phyloP scores from a whole-genome alignment of 2,888 invertebrate species.

The Nephrotoma guestfalica region DNA sequence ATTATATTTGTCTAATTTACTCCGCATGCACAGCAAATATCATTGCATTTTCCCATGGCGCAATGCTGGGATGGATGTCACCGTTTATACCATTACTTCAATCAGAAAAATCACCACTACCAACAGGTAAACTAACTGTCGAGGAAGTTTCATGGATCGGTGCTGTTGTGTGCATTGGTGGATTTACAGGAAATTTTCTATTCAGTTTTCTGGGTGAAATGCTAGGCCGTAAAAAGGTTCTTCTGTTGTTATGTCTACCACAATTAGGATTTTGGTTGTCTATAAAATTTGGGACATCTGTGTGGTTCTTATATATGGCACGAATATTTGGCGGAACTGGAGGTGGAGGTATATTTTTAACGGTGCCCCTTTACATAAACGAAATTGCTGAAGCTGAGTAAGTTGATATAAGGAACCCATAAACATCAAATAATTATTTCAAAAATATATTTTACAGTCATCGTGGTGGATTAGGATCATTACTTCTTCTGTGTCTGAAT shows the following conservation, averaged over 20 bases:
- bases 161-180: slow-evolving; percentile 25
- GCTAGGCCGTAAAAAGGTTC: slow-evolving; percentile 21
- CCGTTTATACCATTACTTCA: slow-evolving; percentile 24
- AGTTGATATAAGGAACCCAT: slow-evolving; percentile 10
- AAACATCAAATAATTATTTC: not conserved
- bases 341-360: slow-evolving; percentile 25
- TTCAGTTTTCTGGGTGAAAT: slow-evolving; percentile 26
- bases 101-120: slow-evolving; percentile 20
- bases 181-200: slow-evolving; percentile 23
- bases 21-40: slow-evolving; percentile 19
- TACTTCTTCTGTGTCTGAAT: slow-evolving; percentile 23
- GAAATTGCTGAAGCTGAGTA: slow-evolving; percentile 28
- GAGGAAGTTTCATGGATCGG: slow-evolving; percentile 29
- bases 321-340: slow-evolving; percentile 23
- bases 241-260: slow-evolving; percentile 22
- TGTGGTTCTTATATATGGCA: slow-evolving; percentile 24
- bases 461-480: slow-evolving; percentile 24
- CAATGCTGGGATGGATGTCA: slow-evolving; percentile 26
- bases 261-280: slow-evolving; percentile 25
- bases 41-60: slow-evolving; percentile 24
- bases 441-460: slow-evolving; percentile 14
- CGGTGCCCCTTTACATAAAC: slow-evolving; percentile 25
- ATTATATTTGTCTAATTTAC: no score
- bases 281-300: slow-evolving; percentile 21
- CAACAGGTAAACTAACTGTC: slow-evolving; percentile 21